Conservation (phyloP, 2,888 invertebrate genomes). For the Lycia hirtaria region DNA sequence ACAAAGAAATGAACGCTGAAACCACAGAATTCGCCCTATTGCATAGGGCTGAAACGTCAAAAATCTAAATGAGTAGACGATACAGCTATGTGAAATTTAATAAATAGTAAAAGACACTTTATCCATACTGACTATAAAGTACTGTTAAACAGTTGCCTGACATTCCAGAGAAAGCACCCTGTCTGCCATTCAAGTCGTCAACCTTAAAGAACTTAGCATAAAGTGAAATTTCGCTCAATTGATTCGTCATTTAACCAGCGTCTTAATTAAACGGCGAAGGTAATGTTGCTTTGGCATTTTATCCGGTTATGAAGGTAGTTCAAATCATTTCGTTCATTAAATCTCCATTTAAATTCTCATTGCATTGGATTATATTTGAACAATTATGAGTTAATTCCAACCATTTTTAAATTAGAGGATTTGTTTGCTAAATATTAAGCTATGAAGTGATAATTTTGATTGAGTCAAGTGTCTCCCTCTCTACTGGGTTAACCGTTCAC, state of each 20-base stretch:
- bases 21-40: no score
- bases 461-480: no score
- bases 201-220: conserved; percentile 57
- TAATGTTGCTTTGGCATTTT: conserved; percentile 49
- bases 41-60: no score
- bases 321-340: conserved; percentile 44
- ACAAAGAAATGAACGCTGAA: no score
- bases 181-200: conserved; percentile 43
- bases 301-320: conserved; percentile 41
- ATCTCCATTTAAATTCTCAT: conserved; percentile 31
- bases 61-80: no score
- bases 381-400: not conserved
- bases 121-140: conserved; percentile 10
- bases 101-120: not conserved
- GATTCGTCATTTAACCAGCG: conserved; percentile 38
- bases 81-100: no score
- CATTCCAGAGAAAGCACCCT: conserved; percentile 66
- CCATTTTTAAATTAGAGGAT: no score
- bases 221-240: conserved; percentile 41
- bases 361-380: conserved; percentile 13
- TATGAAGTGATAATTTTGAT: no score
- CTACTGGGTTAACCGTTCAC: no score
- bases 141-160: conserved; percentile 59
- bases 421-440: no score
- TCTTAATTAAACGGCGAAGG: conserved; percentile 53